These are phyloP conservation scores for Sebastolobus altivelis DNA, from an alignment of 2,797 vertebrate genomes.

Conservation along the genomic window DNA sequence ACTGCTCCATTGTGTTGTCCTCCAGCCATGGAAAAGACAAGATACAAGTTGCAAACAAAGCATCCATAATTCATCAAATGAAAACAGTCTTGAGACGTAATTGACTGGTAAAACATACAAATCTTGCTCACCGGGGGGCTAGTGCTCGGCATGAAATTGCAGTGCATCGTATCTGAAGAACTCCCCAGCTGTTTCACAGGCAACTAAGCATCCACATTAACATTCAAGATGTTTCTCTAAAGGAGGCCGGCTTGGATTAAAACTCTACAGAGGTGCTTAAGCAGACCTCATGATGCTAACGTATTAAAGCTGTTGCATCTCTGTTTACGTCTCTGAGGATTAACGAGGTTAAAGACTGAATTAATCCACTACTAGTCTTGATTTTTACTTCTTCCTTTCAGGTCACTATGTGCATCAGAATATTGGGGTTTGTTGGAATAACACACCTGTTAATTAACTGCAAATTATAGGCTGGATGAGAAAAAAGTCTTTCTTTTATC, in stretches of 20 bases:
- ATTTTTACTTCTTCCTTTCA: neutral
- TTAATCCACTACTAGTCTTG: conserved; percentile 33
- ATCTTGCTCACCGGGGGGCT: neutral
- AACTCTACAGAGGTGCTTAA: conserved; percentile 12
- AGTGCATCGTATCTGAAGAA: conserved; percentile 4
- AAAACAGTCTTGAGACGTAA: neutral
- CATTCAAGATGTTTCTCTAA: conserved; percentile 15
- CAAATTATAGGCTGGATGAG: neutral
- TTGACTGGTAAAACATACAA: conserved; percentile 23
- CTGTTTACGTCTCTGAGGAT: conserved; percentile 33
- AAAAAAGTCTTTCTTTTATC: neutral
- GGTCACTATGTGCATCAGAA: neutral
- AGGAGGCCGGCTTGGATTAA: neutral
- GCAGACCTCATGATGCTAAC: conserved; percentile 4
- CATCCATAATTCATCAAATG: conserved; percentile 15
- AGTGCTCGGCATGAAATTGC: conserved; percentile 27
- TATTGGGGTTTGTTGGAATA: neutral
- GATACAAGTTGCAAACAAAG: neutral
- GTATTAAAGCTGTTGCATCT: conserved; percentile 25
- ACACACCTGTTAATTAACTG: neutral
- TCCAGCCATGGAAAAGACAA: neutral
- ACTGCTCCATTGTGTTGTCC: neutral
- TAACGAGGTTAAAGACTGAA: conserved; percentile 30
- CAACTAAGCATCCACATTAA: conserved; percentile 27
- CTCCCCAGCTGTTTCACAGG: conserved; percentile 15